Evolutionary conservation across 2,113 vertebrate species (phyloP).

Genomic region (Larimichthys crocea): DNA sequence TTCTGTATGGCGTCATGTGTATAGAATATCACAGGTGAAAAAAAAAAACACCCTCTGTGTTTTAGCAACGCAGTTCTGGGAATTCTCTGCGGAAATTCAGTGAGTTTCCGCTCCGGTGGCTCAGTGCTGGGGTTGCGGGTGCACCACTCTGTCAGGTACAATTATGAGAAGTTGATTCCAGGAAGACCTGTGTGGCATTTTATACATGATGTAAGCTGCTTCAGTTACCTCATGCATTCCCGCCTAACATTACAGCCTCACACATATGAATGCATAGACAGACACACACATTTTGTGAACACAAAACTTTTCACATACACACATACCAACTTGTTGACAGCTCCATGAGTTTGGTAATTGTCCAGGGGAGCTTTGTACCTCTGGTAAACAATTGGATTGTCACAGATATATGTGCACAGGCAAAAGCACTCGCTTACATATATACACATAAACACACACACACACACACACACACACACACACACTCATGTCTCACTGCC

Average conservation of each 20-base stretch:
- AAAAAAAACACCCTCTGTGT: constrained; percentile 52
- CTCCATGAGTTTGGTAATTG: constrained; percentile 49
- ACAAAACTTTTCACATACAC: background rate
- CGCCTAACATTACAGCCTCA: constrained; percentile 22
- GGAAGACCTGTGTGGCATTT: constrained; percentile 77
- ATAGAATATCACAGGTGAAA: constrained; percentile 74
- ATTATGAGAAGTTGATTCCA: constrained; percentile 75
- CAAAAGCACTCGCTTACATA: constrained; percentile 7
- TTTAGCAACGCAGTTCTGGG: constrained; percentile 67
- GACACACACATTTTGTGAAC: constrained; percentile 15
- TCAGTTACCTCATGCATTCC: constrained; percentile 72
- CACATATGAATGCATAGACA: constrained; percentile 38
- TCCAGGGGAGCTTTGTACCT: constrained; percentile 40
- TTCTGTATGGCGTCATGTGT: constrained; percentile 72
- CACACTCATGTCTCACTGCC: constrained; percentile 16
- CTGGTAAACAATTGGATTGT: constrained; percentile 51
- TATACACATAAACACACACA: constrained; percentile 6
- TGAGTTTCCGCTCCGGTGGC: constrained; percentile 75
- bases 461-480: constrained; percentile 2
- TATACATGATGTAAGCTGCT: constrained; percentile 71
- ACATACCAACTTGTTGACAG: constrained; percentile 52
- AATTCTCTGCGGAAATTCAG: constrained; percentile 64
- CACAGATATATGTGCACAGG: constrained; percentile 30
- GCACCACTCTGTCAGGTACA: constrained; percentile 79
- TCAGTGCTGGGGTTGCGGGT: constrained; percentile 70